Conservation (phyloP, 2,113 vertebrate genomes). For the Sylvicapra grimmia region DNA sequence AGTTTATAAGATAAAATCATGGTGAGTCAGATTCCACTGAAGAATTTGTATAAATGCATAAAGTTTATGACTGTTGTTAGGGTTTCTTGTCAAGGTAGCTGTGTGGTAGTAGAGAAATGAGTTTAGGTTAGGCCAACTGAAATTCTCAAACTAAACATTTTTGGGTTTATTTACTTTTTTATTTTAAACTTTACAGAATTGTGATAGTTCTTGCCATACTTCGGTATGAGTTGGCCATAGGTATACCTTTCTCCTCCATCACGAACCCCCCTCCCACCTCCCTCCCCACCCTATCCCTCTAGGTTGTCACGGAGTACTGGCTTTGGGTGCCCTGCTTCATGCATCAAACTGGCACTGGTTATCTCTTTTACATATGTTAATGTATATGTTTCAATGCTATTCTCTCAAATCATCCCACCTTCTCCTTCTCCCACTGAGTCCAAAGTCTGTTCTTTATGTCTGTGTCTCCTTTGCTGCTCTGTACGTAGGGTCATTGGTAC, state of each 20-base stretch:
- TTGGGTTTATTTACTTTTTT: neutral
- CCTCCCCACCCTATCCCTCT: neutral
- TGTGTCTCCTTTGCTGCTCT: neutral
- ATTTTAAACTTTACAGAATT: neutral
- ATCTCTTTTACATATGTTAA: neutral
- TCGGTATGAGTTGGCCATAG: neutral
- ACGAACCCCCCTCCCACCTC: neutral
- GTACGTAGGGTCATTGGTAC: neutral
- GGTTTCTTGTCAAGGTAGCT: neutral
- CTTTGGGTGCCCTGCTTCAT: neutral
- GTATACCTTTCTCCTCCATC: neutral
- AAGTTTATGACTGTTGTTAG: neutral
- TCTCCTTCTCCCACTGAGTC: neutral
- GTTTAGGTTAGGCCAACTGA: neutral
- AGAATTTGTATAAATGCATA: neutral
- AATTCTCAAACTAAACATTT: neutral
- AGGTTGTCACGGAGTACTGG: neutral
- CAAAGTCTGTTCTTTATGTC: neutral
- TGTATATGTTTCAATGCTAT: neutral
- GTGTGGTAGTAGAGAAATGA: neutral
- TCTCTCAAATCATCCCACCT: neutral
- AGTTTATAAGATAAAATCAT: neutral
- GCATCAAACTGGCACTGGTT: neutral
- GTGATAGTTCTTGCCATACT: neutral
- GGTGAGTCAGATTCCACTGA: neutral